These are phyloP conservation scores for Bibio marci DNA, from an alignment of 2,888 invertebrate species.

Conservation along the genomic window DNA sequence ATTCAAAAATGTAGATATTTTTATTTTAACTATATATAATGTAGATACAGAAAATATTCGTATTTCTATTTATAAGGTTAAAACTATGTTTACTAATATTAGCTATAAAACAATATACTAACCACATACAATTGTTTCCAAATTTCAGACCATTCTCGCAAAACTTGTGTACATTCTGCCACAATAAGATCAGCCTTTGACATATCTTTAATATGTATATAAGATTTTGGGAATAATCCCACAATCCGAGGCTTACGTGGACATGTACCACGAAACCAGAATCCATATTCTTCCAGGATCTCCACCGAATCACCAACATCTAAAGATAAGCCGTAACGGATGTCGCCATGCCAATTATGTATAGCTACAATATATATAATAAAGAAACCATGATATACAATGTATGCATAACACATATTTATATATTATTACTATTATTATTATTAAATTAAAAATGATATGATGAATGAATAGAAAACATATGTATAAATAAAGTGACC, in stretches of 20 bases:
- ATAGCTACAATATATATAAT: constrained; percentile 46
- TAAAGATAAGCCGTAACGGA: constrained; percentile 59
- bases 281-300: constrained; percentile 76
- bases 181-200: constrained; percentile 81
- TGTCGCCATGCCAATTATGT: constrained; percentile 78
- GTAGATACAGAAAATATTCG: too few species aligned
- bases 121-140: constrained; percentile 90
- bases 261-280: constrained; percentile 78
- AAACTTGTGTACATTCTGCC: constrained; percentile 74
- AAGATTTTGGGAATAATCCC: constrained; percentile 64
- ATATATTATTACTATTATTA: neutral
- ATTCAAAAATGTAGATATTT: too few species aligned
- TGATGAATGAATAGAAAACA: neutral
- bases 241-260: constrained; percentile 49
- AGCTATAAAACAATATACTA: constrained; percentile 30
- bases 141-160: constrained; percentile 84
- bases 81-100: too few species aligned
- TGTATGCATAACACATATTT: neutral
- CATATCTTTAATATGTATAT: constrained; percentile 72
- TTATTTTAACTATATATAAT: too few species aligned
- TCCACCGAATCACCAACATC: constrained; percentile 88
- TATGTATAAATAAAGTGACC: neutral
- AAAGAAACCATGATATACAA: constrained; percentile 5
- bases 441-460: too few species aligned
- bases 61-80: too few species aligned